Conservation (phyloP, 2,888 invertebrate genomes). For the Embidobia sp. region DNA sequence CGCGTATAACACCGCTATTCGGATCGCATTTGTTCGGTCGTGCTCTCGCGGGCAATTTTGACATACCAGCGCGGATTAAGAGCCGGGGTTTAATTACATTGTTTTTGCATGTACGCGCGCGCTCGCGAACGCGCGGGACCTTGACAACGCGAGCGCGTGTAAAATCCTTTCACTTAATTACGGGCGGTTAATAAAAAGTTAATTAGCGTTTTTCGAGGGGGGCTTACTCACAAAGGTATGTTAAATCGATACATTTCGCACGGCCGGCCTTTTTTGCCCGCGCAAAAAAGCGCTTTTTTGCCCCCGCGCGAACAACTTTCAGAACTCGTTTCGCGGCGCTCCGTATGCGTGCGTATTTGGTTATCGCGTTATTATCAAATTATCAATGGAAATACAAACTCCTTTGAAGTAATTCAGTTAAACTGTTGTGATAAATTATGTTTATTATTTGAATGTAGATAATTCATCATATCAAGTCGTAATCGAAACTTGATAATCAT, state of each 20-base stretch:
- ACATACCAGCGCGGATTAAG: conserved; percentile 35
- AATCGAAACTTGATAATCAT: too few species aligned
- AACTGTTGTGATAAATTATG: conserved; percentile 57
- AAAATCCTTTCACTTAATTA: conserved; percentile 49
- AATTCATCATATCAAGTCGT: conserved; percentile 57
- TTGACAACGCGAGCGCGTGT: conserved; percentile 20
- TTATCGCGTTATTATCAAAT: conserved; percentile 59
- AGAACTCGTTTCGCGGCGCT: conserved; percentile 36
- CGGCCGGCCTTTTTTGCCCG: conserved; percentile 7
- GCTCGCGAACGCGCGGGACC: conserved; percentile 6
- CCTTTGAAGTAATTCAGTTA: conserved; percentile 52
- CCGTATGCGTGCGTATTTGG: conserved; percentile 21
- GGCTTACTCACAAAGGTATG: background rate
- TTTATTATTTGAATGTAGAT: conserved; percentile 46
- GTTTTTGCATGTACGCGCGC: conserved; percentile 23
- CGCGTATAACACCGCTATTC: too few species aligned
- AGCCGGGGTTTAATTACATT: conserved; percentile 44
- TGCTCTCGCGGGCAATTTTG: conserved; percentile 16
- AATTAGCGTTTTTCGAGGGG: conserved; percentile 37
- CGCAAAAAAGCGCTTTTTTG: conserved; percentile 22
- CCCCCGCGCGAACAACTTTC: conserved; percentile 34
- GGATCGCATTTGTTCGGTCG: too few species aligned
- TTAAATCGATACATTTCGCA: conserved; percentile 26
- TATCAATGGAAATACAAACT: conserved; percentile 60
- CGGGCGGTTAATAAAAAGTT: conserved; percentile 39